A percentile compares a stretch with the other conserved stretches of the same genome.
Conservation (phyloP, 2,113 vertebrate species). For the Lanius collurio region DNA sequence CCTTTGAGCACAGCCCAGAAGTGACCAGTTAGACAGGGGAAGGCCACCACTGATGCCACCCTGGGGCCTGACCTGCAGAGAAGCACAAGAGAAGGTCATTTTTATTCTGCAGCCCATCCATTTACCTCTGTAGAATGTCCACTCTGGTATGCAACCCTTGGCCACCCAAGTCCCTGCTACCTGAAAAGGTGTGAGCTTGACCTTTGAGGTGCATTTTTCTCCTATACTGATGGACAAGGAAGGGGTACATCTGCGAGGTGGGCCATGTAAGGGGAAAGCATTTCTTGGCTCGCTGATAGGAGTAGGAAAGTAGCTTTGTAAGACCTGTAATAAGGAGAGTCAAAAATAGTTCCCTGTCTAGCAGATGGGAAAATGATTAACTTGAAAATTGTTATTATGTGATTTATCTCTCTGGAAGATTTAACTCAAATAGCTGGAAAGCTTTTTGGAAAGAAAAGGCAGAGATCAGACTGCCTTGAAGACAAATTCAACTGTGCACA, state of each 20-base stretch:
- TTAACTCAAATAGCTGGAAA: neutral
- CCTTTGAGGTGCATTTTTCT: neutral
- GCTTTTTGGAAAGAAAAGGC: neutral
- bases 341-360: neutral
- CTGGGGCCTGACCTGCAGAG: neutral
- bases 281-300: neutral
- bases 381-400: neutral
- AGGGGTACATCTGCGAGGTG: neutral
- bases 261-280: neutral
- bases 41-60: neutral
- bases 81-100: neutral
- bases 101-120: neutral
- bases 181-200: neutral
- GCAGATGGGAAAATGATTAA: neutral
- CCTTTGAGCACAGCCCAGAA: neutral
- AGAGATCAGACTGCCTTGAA: neutral
- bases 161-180: neutral
- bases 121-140: neutral
- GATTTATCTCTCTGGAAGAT: neutral
- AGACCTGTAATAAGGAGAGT: neutral
- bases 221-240: neutral
- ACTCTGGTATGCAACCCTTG: neutral
- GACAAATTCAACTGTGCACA: neutral
- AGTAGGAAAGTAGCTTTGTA: neutral
- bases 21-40: neutral